phyloP scores from a whole-genome alignment of 2,888 invertebrate species.

The Neoaliturus tenellus region DNA sequence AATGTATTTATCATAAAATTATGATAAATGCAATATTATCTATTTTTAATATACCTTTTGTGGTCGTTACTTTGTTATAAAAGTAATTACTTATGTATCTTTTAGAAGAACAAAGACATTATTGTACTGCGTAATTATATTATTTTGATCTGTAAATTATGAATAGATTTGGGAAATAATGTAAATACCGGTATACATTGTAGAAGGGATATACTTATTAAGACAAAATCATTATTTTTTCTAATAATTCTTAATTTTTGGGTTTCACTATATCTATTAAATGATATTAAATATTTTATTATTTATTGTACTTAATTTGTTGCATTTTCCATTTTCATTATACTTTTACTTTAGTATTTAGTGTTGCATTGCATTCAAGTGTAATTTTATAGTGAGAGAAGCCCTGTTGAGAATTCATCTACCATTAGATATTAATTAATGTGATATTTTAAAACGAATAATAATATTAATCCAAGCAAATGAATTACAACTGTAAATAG shows the following conservation, averaged over 20 bases:
- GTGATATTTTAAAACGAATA: conserved; percentile 32
- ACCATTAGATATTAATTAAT: conserved; percentile 30
- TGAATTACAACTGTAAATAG: conserved; percentile 3
- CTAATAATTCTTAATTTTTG: neutral
- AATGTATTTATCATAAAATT: conserved; percentile 19
- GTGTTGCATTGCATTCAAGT: neutral
- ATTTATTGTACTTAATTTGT: neutral
- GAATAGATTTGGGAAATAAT: neutral
- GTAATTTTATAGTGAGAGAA: conserved; percentile 12
- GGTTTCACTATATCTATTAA: neutral
- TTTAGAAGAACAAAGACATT: conserved; percentile 42
- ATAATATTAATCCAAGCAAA: conserved; percentile 11
- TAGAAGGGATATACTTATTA: neutral
- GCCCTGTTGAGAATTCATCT: conserved; percentile 23
- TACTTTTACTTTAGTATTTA: neutral
- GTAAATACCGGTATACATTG: neutral
- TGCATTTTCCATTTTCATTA: neutral
- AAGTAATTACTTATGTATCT: conserved; percentile 38
- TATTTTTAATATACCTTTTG: conserved; percentile 41
- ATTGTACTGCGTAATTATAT: neutral
- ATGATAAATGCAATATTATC: conserved; percentile 31
- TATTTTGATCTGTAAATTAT: neutral
- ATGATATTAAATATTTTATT: neutral
- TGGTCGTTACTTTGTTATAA: conserved; percentile 49
- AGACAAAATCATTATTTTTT: neutral